Percentiles rank a stretch among this genome's conserved stretches.
Evolutionary conservation across 2,888 invertebrate species (phyloP).

Genomic region (Ochropleura plecta): DNA sequence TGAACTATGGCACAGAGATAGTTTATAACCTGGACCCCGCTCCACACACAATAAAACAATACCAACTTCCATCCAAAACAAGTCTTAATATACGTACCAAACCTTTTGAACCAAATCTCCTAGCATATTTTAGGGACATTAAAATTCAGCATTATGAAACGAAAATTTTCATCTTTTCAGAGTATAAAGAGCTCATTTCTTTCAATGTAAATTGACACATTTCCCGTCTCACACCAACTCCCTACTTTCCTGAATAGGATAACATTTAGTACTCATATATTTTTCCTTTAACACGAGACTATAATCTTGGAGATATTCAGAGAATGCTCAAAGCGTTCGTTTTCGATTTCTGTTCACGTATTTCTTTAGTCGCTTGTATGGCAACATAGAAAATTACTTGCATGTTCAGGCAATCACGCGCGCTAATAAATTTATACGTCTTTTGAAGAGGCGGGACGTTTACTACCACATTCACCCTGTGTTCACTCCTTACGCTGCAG

Average conservation of each 20-base stretch:
- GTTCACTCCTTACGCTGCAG: slow-evolving; percentile 25
- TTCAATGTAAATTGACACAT: slow-evolving; percentile 47
- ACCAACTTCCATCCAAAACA: slow-evolving; percentile 9
- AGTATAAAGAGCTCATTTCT: slow-evolving; percentile 30
- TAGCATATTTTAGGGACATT: slow-evolving; percentile 27
- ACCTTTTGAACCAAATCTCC: neutral
- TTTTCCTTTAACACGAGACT: slow-evolving; percentile 47
- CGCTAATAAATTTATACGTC: slow-evolving; percentile 64
- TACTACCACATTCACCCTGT: slow-evolving; percentile 57
- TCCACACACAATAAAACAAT: slow-evolving; percentile 7
- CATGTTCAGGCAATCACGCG: slow-evolving; percentile 59
- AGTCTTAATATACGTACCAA: slow-evolving; percentile 1
- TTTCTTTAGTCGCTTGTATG: slow-evolving; percentile 48
- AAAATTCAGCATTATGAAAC: slow-evolving; percentile 19
- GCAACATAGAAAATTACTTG: slow-evolving; percentile 62
- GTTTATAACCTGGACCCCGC: no score
- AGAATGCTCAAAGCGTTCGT: slow-evolving; percentile 42
- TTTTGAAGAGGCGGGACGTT: slow-evolving; percentile 57
- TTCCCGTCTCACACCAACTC: slow-evolving; percentile 19
- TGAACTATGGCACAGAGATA: no score
- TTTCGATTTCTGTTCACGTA: slow-evolving; percentile 61
- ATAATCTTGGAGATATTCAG: slow-evolving; percentile 56
- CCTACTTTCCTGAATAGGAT: slow-evolving; percentile 38
- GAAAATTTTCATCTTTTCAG: slow-evolving; percentile 33
- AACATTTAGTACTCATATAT: slow-evolving; percentile 54